Evolutionary conservation across 2,888 invertebrate genomes (phyloP), one percentile per base, ranked within the genome.

Genomic region (Phytoseiulus persimilis): DNA sequence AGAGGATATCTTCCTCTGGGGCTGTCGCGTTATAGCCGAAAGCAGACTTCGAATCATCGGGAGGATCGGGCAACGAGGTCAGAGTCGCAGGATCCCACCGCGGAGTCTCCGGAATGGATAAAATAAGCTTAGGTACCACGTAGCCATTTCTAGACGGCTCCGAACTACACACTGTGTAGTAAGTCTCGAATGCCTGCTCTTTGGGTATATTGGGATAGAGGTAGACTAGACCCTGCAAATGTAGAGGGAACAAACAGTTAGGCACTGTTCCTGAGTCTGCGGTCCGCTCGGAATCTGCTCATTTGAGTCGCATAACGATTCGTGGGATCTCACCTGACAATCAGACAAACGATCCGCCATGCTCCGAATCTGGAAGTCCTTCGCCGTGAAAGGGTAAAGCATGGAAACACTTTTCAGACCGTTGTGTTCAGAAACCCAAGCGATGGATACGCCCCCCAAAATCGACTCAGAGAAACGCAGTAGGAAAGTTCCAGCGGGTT

Each of bases 381-480:
- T 96, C 9, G 96, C 95, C 0, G 96, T 97, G 94, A 97, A 98
- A 0, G 98, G 98, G 92, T 96, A 96, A 32, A 98, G 94, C 94
- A 97, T 92, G 91, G 92, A 92, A 0, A 93, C 92, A 89, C 92
- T 92, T 90, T 90, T 87, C 0, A 90, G 90, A 39, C 90, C 65
- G 5, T 39, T 23, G 89, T 90, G 90, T 83, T 91, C 90, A 32
- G 90, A 90, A 5, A 91, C 83, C 93, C 97, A 98, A 0, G 97
- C 98, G 92, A 98, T 97, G 65, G 98, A 97, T 91, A 98, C 96
- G 0, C 97, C 98, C 0, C 99, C 99, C 18, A 97, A 94, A 93
- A 98, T 98, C 0, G 97, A 97, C 92, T 99, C 99, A 0, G 97
- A 97, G 94, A 98, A 99, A 0, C 99, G 94, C 90, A 98, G 94